Evolutionary conservation across 2,888 invertebrate genomes (phyloP).

Genomic region (Copidosoma aretas): DNA sequence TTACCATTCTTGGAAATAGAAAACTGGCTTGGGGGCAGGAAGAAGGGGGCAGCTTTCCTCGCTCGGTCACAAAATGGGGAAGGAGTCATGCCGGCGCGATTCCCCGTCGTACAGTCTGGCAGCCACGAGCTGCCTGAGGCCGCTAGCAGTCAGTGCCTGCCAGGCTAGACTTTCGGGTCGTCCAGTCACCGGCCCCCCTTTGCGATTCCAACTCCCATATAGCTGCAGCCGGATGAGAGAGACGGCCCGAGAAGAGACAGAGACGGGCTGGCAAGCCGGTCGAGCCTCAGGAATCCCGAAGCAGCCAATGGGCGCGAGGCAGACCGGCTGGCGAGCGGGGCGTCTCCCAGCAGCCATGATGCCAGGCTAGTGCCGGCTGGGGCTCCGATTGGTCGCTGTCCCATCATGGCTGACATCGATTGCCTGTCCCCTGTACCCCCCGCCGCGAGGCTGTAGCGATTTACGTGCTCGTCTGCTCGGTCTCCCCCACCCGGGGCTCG

Average conservation of each 20-base stretch:
- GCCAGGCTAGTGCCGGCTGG: constrained; percentile 43
- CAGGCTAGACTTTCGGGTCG: not conserved
- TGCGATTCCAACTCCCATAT: not conserved
- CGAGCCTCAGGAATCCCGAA: constrained; percentile 59
- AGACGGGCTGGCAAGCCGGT: constrained; percentile 47
- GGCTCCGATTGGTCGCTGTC: constrained; percentile 50
- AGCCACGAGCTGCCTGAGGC: constrained; percentile 12
- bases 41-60: constrained; percentile 23
- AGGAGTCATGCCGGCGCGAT: constrained; percentile 20
- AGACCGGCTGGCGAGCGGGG: constrained; percentile 55
- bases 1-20: constrained; percentile 13
- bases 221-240: not conserved
- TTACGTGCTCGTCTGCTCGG: not conserved
- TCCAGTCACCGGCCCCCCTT: constrained; percentile 20
- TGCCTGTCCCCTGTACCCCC: not conserved
- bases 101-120: not conserved
- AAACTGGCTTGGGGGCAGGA: constrained; percentile 12
- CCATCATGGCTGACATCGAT: constrained; percentile 56
- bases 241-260: constrained; percentile 15
- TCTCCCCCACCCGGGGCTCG: constrained; percentile 7
- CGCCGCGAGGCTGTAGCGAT: not conserved
- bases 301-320: constrained; percentile 59
- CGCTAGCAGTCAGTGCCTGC: constrained; percentile 25
- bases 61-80: not conserved
- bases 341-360: constrained; percentile 60